Evolutionary conservation across 2,888 invertebrate genomes (phyloP), one percentile per base, ranked within the genome.

Genomic region (Nipponacmea schrenckii): DNA sequence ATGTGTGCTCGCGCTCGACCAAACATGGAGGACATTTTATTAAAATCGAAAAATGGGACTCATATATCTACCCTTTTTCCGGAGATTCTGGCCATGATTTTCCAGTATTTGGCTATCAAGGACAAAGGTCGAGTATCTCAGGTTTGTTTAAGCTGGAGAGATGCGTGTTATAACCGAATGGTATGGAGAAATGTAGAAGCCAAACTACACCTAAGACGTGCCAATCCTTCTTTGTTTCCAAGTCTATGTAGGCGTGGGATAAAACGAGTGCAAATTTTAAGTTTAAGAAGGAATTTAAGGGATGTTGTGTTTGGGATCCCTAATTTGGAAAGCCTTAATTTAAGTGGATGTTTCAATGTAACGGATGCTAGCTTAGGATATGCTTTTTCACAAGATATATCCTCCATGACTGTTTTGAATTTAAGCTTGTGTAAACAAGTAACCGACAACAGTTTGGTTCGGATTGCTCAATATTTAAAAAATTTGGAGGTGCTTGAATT

Each of bases 141-240:
- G 90, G 96, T 96, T 77, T 90, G 90, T 80, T 75, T 93, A 71
- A 91, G 94, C 73, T 97, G 97, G 96, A 91, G 96, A 74, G 96
- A 97, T 86, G 96, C 96, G 64, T 94, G 95, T 45, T 96, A 97
- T 89, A 94, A 95, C 83, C 94, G 95, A 82, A 94, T 94, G 62
- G 96, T 97, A 26, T 97, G 97, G 97, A 93, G 95, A 80, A 96
- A 96, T 69, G 96, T 96, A 46, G 96, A 96, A 87, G 96, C 97
- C 0, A 94, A 95, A 81, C 90, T 97, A 77, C 97, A 97, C 88
- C 91, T 97, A 67, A 92, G 95, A 76, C 85, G 88, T 31, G 93
- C 95, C 76, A 94, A 94, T 76, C 94, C 94, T 17, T 94, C 94
- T 81, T 91, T 97, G 72, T 96, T 96, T 90, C 92, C 93, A 39